phyloP scores from a whole-genome alignment of 2,888 invertebrate species.

The Amphipyra berbera region DNA sequence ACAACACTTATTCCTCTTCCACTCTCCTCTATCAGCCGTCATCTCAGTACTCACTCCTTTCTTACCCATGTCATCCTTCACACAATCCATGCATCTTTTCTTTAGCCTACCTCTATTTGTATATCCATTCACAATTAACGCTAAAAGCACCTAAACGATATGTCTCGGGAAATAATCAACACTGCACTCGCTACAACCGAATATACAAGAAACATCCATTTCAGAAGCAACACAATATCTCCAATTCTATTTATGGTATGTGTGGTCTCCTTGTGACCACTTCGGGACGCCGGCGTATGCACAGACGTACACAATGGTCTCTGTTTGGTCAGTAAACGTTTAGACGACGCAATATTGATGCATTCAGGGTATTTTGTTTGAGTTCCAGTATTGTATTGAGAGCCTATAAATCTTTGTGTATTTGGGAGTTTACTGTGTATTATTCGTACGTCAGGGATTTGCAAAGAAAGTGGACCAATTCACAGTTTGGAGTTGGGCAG shows the following conservation, averaged over 20 bases:
- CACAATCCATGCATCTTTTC: too few species aligned
- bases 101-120: too few species aligned
- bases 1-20: too few species aligned
- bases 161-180: not conserved
- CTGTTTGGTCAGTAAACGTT: conserved; percentile 38
- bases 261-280: conserved; percentile 32
- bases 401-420: conserved; percentile 18
- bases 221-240: conserved; percentile 20
- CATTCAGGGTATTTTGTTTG: conserved; percentile 24
- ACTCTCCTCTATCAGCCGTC: too few species aligned
- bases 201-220: conserved; percentile 28
- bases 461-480: conserved; percentile 9
- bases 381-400: conserved; percentile 16
- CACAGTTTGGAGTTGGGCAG: not conserved
- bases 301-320: conserved; percentile 25
- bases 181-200: not conserved
- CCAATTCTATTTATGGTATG: conserved; percentile 27
- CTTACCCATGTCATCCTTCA: too few species aligned
- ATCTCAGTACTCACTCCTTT: too few species aligned
- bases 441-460: conserved; percentile 7
- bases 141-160: too few species aligned
- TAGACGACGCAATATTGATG: conserved; percentile 23
- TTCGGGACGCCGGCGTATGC: conserved; percentile 14
- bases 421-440: too few species aligned
- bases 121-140: too few species aligned